phyloP scores from a whole-genome alignment of 2,797 vertebrate genomes.

The Loriculus beryllinus region DNA sequence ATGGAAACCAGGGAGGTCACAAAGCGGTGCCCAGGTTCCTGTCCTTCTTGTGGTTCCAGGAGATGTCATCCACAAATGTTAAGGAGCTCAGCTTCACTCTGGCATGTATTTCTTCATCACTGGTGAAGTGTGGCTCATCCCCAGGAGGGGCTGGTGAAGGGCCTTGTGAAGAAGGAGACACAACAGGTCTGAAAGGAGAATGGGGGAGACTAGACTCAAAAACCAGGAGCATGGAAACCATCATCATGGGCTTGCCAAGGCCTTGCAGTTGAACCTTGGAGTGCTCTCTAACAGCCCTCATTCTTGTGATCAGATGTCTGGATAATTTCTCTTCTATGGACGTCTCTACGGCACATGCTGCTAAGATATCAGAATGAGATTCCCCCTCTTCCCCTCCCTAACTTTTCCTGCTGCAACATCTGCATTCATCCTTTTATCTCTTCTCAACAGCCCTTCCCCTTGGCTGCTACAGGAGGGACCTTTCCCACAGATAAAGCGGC shows the following conservation, averaged over 20 bases:
- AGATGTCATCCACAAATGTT: accelerated
- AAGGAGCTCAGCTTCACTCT: neutral
- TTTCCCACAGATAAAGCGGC: neutral
- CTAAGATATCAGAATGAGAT: neutral
- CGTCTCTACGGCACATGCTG: accelerated
- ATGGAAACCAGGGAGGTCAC: neutral
- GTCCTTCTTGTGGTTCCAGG: accelerated
- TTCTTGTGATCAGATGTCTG: neutral
- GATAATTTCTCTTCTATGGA: neutral
- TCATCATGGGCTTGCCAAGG: neutral
- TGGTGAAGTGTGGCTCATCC: neutral
- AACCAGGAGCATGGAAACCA: neutral
- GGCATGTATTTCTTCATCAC: accelerated
- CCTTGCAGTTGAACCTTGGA: neutral
- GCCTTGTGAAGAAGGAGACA: neutral
- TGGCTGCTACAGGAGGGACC: neutral
- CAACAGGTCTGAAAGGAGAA: neutral
- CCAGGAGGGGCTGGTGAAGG: neutral
- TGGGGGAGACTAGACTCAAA: accelerated
- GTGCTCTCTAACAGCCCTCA: neutral
- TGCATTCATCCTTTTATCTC: neutral
- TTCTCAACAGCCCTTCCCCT: neutral
- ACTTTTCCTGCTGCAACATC: neutral
- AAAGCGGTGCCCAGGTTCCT: neutral
- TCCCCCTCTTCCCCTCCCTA: neutral